phyloP scores from a whole-genome alignment of 2,888 invertebrate species.

The Caenorhabditis plicata region DNA sequence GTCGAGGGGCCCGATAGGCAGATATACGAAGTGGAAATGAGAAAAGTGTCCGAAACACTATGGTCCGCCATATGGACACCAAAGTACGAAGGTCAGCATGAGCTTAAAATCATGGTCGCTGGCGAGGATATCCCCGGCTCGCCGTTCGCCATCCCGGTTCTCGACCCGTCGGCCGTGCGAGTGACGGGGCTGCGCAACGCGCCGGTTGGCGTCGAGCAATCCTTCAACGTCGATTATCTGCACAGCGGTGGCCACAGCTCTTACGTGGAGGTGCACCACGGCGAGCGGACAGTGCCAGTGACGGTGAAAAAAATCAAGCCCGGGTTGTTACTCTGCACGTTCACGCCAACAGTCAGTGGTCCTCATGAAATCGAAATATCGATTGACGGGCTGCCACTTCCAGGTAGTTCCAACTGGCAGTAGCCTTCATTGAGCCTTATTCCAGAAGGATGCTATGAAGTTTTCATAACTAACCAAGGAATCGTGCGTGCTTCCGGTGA shows the following conservation, averaged over 20 bases:
- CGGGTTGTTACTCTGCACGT: slow-evolving; percentile 58
- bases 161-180: slow-evolving; percentile 70
- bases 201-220: slow-evolving; percentile 67
- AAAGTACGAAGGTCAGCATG: slow-evolving; percentile 43
- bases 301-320: slow-evolving; percentile 56
- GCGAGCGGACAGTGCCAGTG: slow-evolving; percentile 41
- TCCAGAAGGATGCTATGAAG: slow-evolving; percentile 65
- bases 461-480: slow-evolving; percentile 52
- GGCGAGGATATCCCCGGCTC: slow-evolving; percentile 69
- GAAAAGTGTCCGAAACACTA: slow-evolving; percentile 38
- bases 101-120: slow-evolving; percentile 36
- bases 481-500: slow-evolving; percentile 61
- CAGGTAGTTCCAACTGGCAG: slow-evolving; percentile 59
- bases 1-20: slow-evolving; percentile 55
- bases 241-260: slow-evolving; percentile 84
- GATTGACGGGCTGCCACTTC: slow-evolving; percentile 80
- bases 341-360: slow-evolving; percentile 83
- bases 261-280: slow-evolving; percentile 79
- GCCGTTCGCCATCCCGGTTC: slow-evolving; percentile 75
- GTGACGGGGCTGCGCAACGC: slow-evolving; percentile 68
- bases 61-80: slow-evolving; percentile 57
- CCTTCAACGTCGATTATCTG: slow-evolving; percentile 74
- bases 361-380: slow-evolving; percentile 83
- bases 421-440: background rate
- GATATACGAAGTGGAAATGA: slow-evolving; percentile 39